A percentile compares a stretch with the other conserved stretches of the same genome.
phyloP scores from a whole-genome alignment of 1,140 invertebrate species.

The Berghia stephanieae region DNA sequence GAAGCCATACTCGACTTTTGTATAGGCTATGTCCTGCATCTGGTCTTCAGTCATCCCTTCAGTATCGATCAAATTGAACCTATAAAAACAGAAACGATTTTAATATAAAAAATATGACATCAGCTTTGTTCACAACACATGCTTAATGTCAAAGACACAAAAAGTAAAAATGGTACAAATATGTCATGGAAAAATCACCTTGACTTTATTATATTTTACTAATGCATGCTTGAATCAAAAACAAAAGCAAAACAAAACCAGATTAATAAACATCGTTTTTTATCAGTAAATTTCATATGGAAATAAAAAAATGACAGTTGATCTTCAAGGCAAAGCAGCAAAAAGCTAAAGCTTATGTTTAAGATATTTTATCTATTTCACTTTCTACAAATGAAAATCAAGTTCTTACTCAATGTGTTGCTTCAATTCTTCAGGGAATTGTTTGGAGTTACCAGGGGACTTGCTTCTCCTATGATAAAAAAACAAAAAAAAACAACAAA shows the following conservation, averaged over 20 bases:
- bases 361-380: neutral
- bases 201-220: neutral
- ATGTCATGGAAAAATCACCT: neutral
- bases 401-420: slow-evolving; percentile 77
- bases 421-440: slow-evolving; percentile 76
- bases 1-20: slow-evolving; percentile 76
- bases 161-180: neutral
- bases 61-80: slow-evolving; percentile 87
- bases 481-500: neutral
- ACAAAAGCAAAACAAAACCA: neutral
- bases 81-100: slow-evolving; percentile 35
- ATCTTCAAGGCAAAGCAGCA: neutral
- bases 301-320: neutral
- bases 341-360: neutral
- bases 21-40: slow-evolving; percentile 90
- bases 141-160: too few relatives aligned
- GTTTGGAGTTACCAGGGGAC: slow-evolving; percentile 74
- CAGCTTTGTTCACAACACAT: too few relatives aligned
- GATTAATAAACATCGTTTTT: neutral
- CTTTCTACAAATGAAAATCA: neutral
- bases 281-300: neutral
- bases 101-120: too few relatives aligned
- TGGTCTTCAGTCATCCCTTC: slow-evolving; percentile 88
- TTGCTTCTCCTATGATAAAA: slow-evolving; percentile 69
- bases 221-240: neutral